Evolutionary conservation across 2,888 invertebrate species (phyloP).

Genomic region (Napeogenes inachia): DNA sequence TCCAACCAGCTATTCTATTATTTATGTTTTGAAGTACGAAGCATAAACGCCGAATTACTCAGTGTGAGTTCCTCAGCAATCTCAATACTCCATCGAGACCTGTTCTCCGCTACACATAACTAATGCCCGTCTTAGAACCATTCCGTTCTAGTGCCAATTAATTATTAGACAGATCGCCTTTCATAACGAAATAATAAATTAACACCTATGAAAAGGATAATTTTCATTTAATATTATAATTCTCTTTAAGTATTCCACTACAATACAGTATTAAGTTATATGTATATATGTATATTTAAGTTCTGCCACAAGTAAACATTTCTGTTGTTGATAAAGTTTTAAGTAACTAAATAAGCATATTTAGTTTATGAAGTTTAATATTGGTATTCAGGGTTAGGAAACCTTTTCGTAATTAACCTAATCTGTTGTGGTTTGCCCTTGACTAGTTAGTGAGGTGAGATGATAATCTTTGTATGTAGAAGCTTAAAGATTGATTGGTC

Average conservation of each 20-base stretch:
- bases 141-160: slow-evolving; percentile 59
- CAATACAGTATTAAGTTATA: too few relatives aligned
- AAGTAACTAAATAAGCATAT: too few relatives aligned
- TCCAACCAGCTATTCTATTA: neutral
- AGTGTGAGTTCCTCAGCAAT: slow-evolving; percentile 46
- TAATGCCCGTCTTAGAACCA: slow-evolving; percentile 59
- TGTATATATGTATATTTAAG: too few relatives aligned
- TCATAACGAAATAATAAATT: slow-evolving; percentile 55
- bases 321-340: too few relatives aligned
- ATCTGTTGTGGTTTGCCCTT: slow-evolving; percentile 4
- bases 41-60: slow-evolving; percentile 11
- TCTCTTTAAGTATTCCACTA: too few relatives aligned
- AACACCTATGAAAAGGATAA: slow-evolving; percentile 15
- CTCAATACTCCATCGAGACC: slow-evolving; percentile 63
- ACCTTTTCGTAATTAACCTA: slow-evolving; percentile 2
- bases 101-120: slow-evolving; percentile 54
- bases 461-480: slow-evolving; percentile 1
- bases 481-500: slow-evolving; percentile 6
- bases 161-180: slow-evolving; percentile 47
- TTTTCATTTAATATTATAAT: neutral
- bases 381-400: neutral
- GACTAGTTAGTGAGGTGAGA: slow-evolving; percentile 4
- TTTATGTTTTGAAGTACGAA: slow-evolving; percentile 2
- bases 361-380: neutral
- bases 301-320: too few relatives aligned